A percentile compares a stretch with the other conserved stretches of the same genome.
Conservation (phyloP, 2,888 invertebrate genomes). For the Phymatocera aterrima region DNA sequence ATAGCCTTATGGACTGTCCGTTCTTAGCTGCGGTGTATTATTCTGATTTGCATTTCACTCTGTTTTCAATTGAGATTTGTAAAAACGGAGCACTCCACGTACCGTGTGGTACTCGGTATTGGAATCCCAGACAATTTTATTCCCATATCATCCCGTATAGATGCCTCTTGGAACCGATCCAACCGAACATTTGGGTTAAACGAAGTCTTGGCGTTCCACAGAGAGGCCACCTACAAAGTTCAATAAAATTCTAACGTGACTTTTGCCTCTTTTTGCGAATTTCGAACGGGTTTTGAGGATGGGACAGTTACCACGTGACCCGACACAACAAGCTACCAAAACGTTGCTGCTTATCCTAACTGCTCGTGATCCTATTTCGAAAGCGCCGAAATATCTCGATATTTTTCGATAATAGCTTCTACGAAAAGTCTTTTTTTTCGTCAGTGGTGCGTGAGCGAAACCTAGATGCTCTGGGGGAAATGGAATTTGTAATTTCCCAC, state of each 20-base stretch:
- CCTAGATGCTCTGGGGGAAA: not conserved
- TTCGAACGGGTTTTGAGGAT: slow-evolving; percentile 36
- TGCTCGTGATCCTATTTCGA: slow-evolving; percentile 5
- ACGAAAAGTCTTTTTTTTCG: not conserved
- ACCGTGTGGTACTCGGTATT: slow-evolving; percentile 10
- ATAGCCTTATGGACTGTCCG: not conserved
- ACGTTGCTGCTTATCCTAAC: not conserved
- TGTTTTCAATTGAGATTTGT: not conserved
- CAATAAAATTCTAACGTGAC: slow-evolving; percentile 50
- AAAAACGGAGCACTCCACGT: not conserved
- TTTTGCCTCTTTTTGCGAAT: slow-evolving; percentile 46
- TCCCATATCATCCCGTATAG: slow-evolving; percentile 47
- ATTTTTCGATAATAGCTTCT: slow-evolving; percentile 7
- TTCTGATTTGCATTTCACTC: not conserved
- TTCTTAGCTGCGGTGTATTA: not conserved
- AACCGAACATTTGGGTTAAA: slow-evolving; percentile 60
- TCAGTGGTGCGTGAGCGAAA: not conserved
- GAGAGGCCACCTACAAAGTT: slow-evolving; percentile 31
- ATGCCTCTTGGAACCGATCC: slow-evolving; percentile 63
- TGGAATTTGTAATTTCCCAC: not conserved
- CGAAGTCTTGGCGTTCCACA: slow-evolving; percentile 52
- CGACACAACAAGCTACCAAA: slow-evolving; percentile 12
- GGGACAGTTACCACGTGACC: slow-evolving; percentile 36
- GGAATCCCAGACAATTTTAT: slow-evolving; percentile 35
- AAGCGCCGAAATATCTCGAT: slow-evolving; percentile 13